These are phyloP conservation scores for Mormyrus lacerda DNA, from an alignment of 2,113 vertebrate genomes.

Conservation along the genomic window DNA sequence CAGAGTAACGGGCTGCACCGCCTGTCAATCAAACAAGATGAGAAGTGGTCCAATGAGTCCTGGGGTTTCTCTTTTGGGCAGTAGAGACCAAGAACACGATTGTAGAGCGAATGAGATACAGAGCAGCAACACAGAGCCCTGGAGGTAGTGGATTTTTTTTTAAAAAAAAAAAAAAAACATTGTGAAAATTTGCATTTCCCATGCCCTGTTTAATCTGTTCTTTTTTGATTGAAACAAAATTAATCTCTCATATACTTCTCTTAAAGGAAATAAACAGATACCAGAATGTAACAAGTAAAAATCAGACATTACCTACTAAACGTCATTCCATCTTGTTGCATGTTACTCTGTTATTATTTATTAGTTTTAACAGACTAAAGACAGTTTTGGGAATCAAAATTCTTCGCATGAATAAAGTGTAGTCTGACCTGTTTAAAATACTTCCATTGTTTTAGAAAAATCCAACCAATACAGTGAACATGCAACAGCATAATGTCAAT, in stretches of 20 bases:
- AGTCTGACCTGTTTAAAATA: neutral
- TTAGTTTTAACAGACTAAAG: neutral
- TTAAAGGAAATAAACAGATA: neutral
- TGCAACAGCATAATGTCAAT: neutral
- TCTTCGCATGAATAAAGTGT: neutral
- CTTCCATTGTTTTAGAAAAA: neutral
- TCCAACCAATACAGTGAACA: neutral
- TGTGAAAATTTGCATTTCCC: neutral
- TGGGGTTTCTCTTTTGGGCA: constrained; percentile 66
- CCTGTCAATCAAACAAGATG: constrained; percentile 44
- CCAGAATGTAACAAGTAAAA: neutral
- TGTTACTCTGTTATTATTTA: neutral
- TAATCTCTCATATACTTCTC: neutral
- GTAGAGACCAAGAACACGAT: constrained; percentile 36
- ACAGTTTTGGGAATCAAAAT: neutral
- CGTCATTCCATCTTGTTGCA: neutral
- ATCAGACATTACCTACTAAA: neutral
- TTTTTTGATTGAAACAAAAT: neutral
- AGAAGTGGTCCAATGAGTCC: constrained; percentile 70
- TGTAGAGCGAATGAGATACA: neutral
- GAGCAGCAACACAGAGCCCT: neutral
- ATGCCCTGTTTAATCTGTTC: neutral
- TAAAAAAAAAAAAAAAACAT: neutral
- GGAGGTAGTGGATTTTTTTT: neutral
- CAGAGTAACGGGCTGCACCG: constrained; percentile 40